Conservation (phyloP, 2,888 invertebrate species). For the Troides oblongomaculatus region DNA sequence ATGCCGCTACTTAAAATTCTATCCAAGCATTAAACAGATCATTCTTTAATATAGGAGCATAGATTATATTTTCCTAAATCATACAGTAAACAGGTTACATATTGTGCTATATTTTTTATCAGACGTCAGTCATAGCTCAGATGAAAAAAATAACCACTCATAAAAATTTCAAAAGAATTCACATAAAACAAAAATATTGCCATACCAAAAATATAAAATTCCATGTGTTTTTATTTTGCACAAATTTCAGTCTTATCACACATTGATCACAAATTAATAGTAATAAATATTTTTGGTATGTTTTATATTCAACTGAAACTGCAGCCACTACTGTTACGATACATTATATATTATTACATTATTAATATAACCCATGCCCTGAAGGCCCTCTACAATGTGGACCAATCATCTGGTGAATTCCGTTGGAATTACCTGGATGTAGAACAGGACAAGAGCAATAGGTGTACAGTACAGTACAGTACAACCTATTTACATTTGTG, state of each 20-base stretch:
- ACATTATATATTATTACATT: background rate
- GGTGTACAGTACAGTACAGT: too few species aligned
- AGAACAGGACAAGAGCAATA: too few species aligned
- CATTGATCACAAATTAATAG: conserved; percentile 21
- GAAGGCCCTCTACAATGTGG: too few species aligned
- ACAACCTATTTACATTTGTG: too few species aligned
- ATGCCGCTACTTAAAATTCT: too few species aligned
- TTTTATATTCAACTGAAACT: conserved; percentile 15
- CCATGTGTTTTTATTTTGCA: conserved; percentile 15
- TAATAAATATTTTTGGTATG: conserved; percentile 30
- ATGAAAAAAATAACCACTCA: background rate
- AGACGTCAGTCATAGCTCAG: background rate
- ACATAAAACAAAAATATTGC: conserved; percentile 5
- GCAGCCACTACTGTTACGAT: too few species aligned
- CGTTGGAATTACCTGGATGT: too few species aligned
- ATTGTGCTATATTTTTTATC: background rate
- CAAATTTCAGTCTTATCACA: conserved; percentile 28
- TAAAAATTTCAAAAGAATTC: background rate
- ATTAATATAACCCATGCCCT: too few species aligned
- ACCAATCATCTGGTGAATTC: too few species aligned
- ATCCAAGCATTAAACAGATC: too few species aligned
- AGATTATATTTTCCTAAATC: background rate
- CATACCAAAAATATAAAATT: conserved; percentile 26
- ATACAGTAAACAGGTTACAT: background rate
- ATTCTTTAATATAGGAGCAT: background rate